Conservation (phyloP, 2,113 vertebrate genomes). For the Peucedramus taeniatus region DNA sequence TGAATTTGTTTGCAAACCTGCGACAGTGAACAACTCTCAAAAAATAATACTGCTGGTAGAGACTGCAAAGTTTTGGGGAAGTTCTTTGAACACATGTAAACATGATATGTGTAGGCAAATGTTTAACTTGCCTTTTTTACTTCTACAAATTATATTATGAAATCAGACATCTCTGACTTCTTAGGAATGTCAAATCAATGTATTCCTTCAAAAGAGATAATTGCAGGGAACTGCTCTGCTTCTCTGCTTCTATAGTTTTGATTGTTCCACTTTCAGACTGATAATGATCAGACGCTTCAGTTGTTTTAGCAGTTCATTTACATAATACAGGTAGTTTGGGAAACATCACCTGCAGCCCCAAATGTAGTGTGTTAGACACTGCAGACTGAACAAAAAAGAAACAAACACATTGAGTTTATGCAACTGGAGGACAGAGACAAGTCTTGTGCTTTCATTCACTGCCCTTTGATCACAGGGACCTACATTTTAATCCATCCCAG, state of each 20-base stretch:
- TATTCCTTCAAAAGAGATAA: slow-evolving; percentile 77
- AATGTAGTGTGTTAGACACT: slow-evolving; percentile 12
- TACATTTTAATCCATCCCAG: slow-evolving; percentile 7
- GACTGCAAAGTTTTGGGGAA: slow-evolving; percentile 75
- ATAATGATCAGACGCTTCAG: slow-evolving; percentile 55
- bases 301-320: slow-evolving; percentile 45
- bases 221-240: slow-evolving; percentile 69
- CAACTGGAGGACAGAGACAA: slow-evolving; percentile 1
- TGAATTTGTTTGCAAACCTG: slow-evolving; percentile 72
- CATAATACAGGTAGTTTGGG: slow-evolving; percentile 32
- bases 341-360: slow-evolving; percentile 55
- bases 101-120: slow-evolving; percentile 75
- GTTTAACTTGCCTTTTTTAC: slow-evolving; percentile 78
- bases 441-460: background rate
- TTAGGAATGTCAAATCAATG: slow-evolving; percentile 78
- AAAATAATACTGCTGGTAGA: slow-evolving; percentile 67
- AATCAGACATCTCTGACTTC: slow-evolving; percentile 77
- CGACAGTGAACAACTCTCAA: slow-evolving; percentile 64
- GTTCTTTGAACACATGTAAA: slow-evolving; percentile 78
- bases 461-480: slow-evolving; percentile 30
- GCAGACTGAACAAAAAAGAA: background rate
- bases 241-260: slow-evolving; percentile 62
- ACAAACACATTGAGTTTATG: background rate
- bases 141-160: slow-evolving; percentile 79
- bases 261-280: slow-evolving; percentile 67